phyloP scores from a whole-genome alignment of 2,113 vertebrate genomes.

The Microtus ochrogaster region DNA sequence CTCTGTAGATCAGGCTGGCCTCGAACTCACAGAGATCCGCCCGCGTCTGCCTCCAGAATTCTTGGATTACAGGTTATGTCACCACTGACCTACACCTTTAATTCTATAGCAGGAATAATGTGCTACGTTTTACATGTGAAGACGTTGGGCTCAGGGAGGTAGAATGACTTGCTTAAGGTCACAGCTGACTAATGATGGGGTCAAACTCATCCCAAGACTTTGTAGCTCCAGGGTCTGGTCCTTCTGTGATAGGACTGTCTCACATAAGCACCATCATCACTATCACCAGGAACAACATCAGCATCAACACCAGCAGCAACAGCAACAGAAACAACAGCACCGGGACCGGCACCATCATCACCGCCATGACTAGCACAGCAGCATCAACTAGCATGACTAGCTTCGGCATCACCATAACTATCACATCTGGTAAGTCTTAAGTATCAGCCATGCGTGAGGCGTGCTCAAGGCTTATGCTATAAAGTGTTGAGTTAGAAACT shows the following conservation, averaged over 20 bases:
- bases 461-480: not conserved
- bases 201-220: not conserved
- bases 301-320: not conserved
- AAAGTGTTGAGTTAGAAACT: not conserved
- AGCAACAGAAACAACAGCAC: not conserved
- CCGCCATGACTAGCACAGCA: not conserved
- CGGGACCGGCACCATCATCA: not conserved
- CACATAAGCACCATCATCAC: not conserved
- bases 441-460: not conserved
- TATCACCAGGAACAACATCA: too few species aligned
- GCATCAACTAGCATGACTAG: not conserved
- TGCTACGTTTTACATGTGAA: not conserved
- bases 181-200: not conserved
- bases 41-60: not conserved
- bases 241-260: not conserved
- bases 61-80: not conserved
- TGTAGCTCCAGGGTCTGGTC: not conserved
- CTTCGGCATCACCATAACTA: not conserved
- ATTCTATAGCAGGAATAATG: not conserved
- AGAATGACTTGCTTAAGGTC: slow-evolving; percentile 14
- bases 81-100: not conserved
- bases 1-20: not conserved
- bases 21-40: not conserved
- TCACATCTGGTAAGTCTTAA: not conserved
- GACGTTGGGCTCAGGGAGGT: not conserved